phyloP scores from a whole-genome alignment of 2,797 vertebrate species.

The Toxotes lorentzi region DNA sequence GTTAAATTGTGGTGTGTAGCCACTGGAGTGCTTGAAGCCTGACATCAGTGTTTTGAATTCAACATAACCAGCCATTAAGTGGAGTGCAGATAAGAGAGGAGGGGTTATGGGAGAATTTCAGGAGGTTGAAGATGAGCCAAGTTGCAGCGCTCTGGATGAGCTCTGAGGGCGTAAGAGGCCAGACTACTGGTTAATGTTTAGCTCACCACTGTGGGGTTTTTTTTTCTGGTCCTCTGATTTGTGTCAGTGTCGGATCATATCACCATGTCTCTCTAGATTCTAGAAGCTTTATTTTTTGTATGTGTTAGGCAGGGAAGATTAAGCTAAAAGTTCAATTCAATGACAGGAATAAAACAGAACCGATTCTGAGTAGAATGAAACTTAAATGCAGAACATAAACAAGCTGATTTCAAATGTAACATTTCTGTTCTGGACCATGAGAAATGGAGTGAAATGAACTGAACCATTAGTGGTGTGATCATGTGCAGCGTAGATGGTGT shows the following conservation, averaged over 20 bases:
- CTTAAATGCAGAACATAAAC: no score
- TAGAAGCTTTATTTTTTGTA: neutral
- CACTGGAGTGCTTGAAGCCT: neutral
- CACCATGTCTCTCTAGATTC: neutral
- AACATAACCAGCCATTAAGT: constrained; percentile 17
- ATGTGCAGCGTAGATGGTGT: neutral
- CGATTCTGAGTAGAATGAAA: neutral
- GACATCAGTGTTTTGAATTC: constrained; percentile 44
- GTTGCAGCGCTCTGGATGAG: constrained; percentile 3
- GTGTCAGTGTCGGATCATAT: neutral
- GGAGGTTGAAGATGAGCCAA: neutral
- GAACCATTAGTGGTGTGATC: neutral
- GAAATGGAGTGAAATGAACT: neutral
- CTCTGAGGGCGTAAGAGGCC: neutral
- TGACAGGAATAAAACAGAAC: neutral
- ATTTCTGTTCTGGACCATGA: neutral
- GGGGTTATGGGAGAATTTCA: neutral
- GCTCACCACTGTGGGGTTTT: neutral
- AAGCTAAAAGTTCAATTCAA: neutral
- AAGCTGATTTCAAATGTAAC: neutral
- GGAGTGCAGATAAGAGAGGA: constrained; percentile 30
- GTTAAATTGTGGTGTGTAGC: constrained; percentile 4
- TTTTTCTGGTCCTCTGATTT: neutral
- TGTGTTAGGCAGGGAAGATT: neutral
- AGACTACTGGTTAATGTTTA: constrained; percentile 14